Conservation (phyloP, 2,888 invertebrate species). For the Nomada goodeniana region DNA sequence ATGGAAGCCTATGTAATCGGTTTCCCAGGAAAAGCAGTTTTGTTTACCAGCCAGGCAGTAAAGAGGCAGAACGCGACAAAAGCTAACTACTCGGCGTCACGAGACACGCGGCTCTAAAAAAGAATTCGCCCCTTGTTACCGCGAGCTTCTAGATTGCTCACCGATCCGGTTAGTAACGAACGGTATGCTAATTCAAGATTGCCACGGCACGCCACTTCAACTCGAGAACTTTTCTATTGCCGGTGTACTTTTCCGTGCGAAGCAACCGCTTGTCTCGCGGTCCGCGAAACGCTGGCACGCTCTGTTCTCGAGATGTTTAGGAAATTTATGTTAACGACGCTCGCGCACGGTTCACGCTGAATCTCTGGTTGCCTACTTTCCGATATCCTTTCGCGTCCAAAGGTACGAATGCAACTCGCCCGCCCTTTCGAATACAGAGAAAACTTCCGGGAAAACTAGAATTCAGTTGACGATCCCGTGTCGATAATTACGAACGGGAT, state of each 20-base stretch:
- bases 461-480: too few species aligned
- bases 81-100: slow-evolving; percentile 40
- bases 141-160: slow-evolving; percentile 35
- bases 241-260: background rate
- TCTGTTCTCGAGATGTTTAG: background rate
- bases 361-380: background rate
- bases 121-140: slow-evolving; percentile 31
- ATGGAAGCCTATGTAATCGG: slow-evolving; percentile 49
- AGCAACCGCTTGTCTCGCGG: background rate
- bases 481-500: background rate
- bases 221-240: slow-evolving; percentile 44
- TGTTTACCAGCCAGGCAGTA: slow-evolving; percentile 22
- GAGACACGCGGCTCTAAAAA: slow-evolving; percentile 26
- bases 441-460: too few species aligned
- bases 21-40: slow-evolving; percentile 47
- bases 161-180: slow-evolving; percentile 54
- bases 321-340: background rate
- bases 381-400: background rate
- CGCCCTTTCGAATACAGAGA: background rate
- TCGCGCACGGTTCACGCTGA: background rate
- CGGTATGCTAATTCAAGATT: slow-evolving; percentile 61
- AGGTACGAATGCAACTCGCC: background rate
- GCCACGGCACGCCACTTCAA: slow-evolving; percentile 31
- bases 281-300: background rate
- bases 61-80: slow-evolving; percentile 30